Evolutionary conservation across 1,140 invertebrate species (phyloP), one percentile per base, ranked within the genome.

Genomic region (Branchinecta lindahli): DNA sequence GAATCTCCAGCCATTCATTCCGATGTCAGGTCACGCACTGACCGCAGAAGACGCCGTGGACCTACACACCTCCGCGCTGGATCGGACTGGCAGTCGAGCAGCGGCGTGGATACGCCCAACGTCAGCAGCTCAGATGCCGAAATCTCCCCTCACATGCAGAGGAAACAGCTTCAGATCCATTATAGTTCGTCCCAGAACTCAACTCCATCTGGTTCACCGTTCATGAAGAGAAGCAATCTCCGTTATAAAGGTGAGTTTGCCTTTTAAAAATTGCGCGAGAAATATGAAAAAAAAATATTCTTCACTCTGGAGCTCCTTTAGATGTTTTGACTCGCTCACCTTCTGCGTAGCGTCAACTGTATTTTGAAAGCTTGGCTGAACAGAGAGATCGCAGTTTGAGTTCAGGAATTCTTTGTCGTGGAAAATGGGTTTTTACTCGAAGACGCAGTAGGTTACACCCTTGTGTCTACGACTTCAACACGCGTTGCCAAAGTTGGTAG

Each of bases 1-100:
- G 70, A 45, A 74, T 74, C 67, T 73, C 75, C 21, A 74, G 72
- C 65, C 69, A 72, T 33, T 66, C 69, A 8, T 45, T 18, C 18
- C 44, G 68, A 72, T 65, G 67, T 69, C 61, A 33, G 61, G 67
- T 67, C 44, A 44, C n/a, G 68, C 45, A 18, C 45, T 72, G 44
- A 52, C 44, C 21, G 12, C 46, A 69, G 69, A 67, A 21, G 12
- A n/a, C 67, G 72, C 0, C 67, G 69, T 45, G 70, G 52, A 44
- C 20, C 69, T 8, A 67, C 21, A 47, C 7, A 44, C n/a, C 45
- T 70, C 15, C 18, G 68, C 33, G 66, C 21, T 45, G 15, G 20
- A 61, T 61, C 52, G 12, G 52, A 61, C 52, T 61, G 12, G 12
- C 33, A 33, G 33, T 61, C 52, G 12, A 33, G n/a, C 15, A 21